Evolutionary conservation across 2,797 vertebrate species (phyloP).

Genomic region (Molothrus ater): DNA sequence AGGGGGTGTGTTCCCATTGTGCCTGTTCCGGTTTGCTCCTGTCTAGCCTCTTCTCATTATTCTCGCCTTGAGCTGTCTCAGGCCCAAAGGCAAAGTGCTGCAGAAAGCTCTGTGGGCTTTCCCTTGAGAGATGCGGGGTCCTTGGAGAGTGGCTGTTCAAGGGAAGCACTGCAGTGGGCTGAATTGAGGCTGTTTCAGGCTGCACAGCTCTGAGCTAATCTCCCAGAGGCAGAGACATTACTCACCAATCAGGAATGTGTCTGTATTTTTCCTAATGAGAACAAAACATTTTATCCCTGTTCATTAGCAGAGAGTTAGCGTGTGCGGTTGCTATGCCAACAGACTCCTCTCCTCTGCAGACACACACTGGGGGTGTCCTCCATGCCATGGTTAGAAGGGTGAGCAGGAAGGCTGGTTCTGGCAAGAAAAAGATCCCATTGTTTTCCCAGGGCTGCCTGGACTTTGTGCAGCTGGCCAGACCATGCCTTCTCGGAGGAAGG

Average conservation of each 20-base stretch:
- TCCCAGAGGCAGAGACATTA: conserved; percentile 73
- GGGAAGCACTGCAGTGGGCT: conserved; percentile 46
- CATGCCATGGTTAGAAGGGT: conserved; percentile 48
- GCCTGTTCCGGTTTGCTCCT: conserved; percentile 16
- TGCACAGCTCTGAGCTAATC: conserved; percentile 66
- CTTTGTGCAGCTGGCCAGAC: conserved; percentile 50
- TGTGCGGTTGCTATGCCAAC: conserved; percentile 69
- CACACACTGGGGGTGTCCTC: conserved; percentile 56
- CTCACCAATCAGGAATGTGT: conserved; percentile 76
- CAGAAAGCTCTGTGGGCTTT: conserved; percentile 24
- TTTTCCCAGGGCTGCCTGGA: conserved; percentile 50
- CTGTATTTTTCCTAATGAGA: conserved; percentile 77
- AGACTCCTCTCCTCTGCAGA: conserved; percentile 64
- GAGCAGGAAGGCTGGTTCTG: conserved; percentile 44
- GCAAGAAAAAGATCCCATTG: conserved; percentile 59
- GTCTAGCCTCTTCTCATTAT: conserved; percentile 43
- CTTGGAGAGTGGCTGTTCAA: conserved; percentile 35
- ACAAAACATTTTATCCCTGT: conserved; percentile 74
- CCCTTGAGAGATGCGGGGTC: not conserved
- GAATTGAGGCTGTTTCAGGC: conserved; percentile 63
- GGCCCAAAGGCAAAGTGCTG: conserved; percentile 19
- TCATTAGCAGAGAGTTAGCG: conserved; percentile 69
- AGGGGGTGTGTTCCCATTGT: conserved; percentile 19
- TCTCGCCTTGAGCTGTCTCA: conserved; percentile 51
- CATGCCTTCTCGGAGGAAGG: conserved; percentile 43